phyloP scores from a whole-genome alignment of 2,888 invertebrate species.

The Trachelus stipa region DNA sequence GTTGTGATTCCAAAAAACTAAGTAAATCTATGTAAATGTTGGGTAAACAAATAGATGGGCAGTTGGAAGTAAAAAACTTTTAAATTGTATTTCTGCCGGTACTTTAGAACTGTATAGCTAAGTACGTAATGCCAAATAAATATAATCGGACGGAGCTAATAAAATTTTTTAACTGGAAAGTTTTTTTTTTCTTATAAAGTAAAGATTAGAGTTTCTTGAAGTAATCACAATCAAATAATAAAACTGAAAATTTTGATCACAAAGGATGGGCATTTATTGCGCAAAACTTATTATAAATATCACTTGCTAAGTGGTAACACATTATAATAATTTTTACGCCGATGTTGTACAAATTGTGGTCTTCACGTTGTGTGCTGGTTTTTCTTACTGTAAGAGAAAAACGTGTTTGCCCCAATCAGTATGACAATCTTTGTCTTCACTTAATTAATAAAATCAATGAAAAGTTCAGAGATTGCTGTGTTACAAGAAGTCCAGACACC shows the following conservation, averaged over 20 bases:
- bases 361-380: conserved; percentile 48
- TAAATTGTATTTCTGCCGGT: not conserved
- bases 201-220: not conserved
- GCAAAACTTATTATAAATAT: conserved; percentile 56
- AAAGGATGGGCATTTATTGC: conserved; percentile 27
- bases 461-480: conserved; percentile 16
- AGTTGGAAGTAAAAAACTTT: not conserved
- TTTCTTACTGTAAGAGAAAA: conserved; percentile 58
- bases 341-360: conserved; percentile 46
- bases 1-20: not conserved
- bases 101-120: not conserved
- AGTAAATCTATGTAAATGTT: not conserved
- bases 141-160: not conserved
- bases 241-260: not conserved
- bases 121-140: not conserved
- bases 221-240: not conserved
- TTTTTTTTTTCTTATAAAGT: not conserved
- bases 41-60: not conserved
- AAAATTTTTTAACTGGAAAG: not conserved
- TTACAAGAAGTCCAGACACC: not conserved
- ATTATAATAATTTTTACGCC: conserved; percentile 58
- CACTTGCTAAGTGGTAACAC: conserved; percentile 36
- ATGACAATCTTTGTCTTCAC: conserved; percentile 18
- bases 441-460: conserved; percentile 14
- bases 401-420: conserved; percentile 28